Evolutionary conservation across 2,113 vertebrate genomes (phyloP).

Genomic region (Nibea albiflora): DNA sequence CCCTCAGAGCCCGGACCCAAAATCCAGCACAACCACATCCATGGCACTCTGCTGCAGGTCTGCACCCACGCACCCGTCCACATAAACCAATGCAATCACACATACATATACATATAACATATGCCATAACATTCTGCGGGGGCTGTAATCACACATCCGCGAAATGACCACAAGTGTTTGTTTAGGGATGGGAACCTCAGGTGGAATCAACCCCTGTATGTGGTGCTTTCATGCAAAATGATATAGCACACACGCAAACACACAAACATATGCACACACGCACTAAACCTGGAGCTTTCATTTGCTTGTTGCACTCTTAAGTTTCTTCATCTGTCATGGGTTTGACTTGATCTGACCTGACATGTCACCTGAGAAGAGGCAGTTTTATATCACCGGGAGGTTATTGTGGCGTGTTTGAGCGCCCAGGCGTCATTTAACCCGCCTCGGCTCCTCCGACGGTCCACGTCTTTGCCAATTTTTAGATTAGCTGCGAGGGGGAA

Average conservation of each 20-base stretch:
- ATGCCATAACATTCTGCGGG: not conserved
- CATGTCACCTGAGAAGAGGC: not conserved
- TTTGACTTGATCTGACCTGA: not conserved
- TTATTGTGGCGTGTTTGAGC: too few species aligned
- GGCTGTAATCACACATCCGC: not conserved
- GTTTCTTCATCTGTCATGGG: too few species aligned
- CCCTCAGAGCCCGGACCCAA: slow-evolving; percentile 76
- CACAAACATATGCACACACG: not conserved
- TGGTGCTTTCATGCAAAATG: not conserved
- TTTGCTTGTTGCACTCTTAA: too few species aligned
- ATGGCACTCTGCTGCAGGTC: slow-evolving; percentile 93
- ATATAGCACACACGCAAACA: not conserved
- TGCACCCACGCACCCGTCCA: slow-evolving; percentile 25
- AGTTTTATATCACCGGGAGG: not conserved
- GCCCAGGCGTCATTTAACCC: too few species aligned
- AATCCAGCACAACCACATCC: slow-evolving; percentile 89
- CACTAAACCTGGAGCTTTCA: not conserved
- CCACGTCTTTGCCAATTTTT: too few species aligned
- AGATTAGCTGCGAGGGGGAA: too few species aligned
- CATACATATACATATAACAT: slow-evolving; percentile 12
- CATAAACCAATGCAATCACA: slow-evolving; percentile 11
- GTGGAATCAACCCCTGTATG: not conserved
- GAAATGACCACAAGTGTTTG: slow-evolving; percentile 18
- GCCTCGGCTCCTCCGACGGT: too few species aligned
- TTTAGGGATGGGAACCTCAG: not conserved